Evolutionary conservation across 2,888 invertebrate species (phyloP), one percentile per base, ranked within the genome.

Genomic region (Hirudinaria manillensis): DNA sequence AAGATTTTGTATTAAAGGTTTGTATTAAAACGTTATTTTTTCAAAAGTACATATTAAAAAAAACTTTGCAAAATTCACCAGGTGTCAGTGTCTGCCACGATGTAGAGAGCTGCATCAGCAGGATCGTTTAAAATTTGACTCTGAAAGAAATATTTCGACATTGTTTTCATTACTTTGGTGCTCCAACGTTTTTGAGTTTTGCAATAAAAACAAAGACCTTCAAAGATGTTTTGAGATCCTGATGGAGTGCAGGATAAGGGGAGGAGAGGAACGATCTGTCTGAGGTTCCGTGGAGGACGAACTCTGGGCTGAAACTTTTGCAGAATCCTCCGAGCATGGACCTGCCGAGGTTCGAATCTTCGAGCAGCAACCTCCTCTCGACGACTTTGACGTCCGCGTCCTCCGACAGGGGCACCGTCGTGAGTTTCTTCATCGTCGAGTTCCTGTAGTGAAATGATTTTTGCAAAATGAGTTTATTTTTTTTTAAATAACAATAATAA

Each of bases 51-150:
- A n/a, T n/a, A n/a, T n/a, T n/a, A 61, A 61, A 61, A 61, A 61
- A 61, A 7, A 61, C 32, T 27, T 27, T 21, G 19, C 27, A 51
- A 27, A 19, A 85, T 87, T 84, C 87, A 92, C 93, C 93, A 94
- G 72, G 89, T 90, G 81, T 91, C 90, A 78, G 89, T 88, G 82
- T 92, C 90, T 0, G 92, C 94, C 51, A 94, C 87, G 78, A 94
- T 90, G 78, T 92, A 93, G 65, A 93, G 88, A 72, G 93, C 90
- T 85, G 93, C 93, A 0, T 91, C 89, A 55, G 90, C 88, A 19
- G 82, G 83, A 81, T 90, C 90, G 82, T 92, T 92, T 55, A 86
- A 79, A 10, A 85, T 82, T 36, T 85, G 82, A 78, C 87, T 82
- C 83, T 85, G 80, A 61, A 82, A 56, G 24, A 29, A 67, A 34